These are phyloP conservation scores for Sinonovacula constricta DNA, from an alignment of 1,140 invertebrate species.

Conservation along the genomic window DNA sequence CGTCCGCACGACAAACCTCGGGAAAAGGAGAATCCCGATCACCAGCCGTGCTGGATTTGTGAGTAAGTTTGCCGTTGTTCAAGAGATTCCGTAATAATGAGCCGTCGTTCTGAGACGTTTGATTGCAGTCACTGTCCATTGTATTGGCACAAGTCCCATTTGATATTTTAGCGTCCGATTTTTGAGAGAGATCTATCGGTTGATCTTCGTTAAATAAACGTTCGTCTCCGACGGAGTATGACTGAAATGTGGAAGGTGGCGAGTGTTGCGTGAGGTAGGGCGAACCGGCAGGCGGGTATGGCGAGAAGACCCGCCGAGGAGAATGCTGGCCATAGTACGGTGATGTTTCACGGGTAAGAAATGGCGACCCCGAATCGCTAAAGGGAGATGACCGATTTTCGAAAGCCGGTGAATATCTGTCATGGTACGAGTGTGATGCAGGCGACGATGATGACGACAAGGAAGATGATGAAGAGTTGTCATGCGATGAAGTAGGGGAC, in stretches of 20 bases:
- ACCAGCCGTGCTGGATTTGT: constrained; percentile 29
- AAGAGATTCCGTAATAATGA: constrained; percentile 44
- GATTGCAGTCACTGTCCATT: no score
- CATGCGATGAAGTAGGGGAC: background rate
- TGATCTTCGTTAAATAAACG: constrained; percentile 23
- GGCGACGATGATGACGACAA: no score
- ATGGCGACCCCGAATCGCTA: constrained; percentile 41
- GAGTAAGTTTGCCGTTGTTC: constrained; percentile 4
- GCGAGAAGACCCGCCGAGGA: constrained; percentile 3
- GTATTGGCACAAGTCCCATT: no score
- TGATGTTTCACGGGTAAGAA: constrained; percentile 17
- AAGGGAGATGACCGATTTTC: constrained; percentile 34
- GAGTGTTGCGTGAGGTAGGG: constrained; percentile 35
- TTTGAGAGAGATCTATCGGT: constrained; percentile 42
- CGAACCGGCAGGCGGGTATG: constrained; percentile 7
- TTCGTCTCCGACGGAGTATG: background rate
- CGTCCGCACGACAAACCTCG: constrained; percentile 25
- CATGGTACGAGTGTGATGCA: background rate
- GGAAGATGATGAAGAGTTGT: no score
- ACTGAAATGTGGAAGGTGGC: background rate
- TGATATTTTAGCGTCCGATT: constrained; percentile 29
- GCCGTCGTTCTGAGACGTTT: background rate
- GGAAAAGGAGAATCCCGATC: constrained; percentile 44
- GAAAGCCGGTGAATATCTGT: constrained; percentile 20
- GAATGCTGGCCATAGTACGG: constrained; percentile 22